Conservation (phyloP, 2,888 invertebrate genomes). For the Oxycera nigricornis region DNA sequence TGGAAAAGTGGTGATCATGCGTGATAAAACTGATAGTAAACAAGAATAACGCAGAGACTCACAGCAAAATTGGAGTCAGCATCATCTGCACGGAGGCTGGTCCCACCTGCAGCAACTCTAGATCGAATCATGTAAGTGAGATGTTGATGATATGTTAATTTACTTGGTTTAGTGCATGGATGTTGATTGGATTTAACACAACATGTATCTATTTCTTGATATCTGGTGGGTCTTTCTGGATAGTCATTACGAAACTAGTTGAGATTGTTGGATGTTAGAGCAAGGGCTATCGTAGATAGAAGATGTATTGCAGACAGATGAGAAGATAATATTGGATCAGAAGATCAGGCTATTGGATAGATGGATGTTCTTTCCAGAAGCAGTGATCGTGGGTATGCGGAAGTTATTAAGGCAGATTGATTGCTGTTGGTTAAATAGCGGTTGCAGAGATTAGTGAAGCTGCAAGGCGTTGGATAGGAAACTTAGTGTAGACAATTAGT, state of each 20-base stretch:
- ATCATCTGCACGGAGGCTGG: constrained; percentile 7
- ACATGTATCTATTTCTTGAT: no score
- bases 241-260: no score
- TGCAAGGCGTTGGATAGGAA: no score
- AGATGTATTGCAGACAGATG: no score
- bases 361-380: not conserved
- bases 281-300: no score
- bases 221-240: no score
- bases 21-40: constrained; percentile 20
- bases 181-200: no score
- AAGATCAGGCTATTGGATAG: not conserved
- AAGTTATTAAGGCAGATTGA: not conserved
- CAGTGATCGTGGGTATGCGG: not conserved
- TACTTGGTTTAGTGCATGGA: not conserved
- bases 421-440: not conserved
- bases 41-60: not conserved
- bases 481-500: no score
- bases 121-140: constrained; percentile 4
- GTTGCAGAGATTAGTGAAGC: no score
- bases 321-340: not conserved
- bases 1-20: constrained; percentile 8
- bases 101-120: not conserved
- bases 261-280: no score
- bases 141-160: not conserved
- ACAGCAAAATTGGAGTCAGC: not conserved